These are phyloP conservation scores for Biston betularia DNA, from an alignment of 2,888 invertebrate genomes.

Conservation along the genomic window DNA sequence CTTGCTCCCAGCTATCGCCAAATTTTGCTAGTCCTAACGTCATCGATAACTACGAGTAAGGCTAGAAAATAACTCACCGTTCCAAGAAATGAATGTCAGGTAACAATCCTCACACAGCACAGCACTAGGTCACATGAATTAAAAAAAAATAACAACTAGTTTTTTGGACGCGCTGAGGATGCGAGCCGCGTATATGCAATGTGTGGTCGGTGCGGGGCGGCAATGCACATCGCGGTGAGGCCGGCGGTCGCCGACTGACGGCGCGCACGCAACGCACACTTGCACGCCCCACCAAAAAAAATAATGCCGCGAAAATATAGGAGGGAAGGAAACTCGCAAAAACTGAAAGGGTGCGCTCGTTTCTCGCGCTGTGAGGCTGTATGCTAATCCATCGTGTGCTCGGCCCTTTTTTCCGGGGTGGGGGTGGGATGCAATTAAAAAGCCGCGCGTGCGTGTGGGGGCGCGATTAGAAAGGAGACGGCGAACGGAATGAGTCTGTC, in stretches of 20 bases:
- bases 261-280: constrained; percentile 74
- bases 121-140: constrained; percentile 57
- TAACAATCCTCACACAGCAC: constrained; percentile 57
- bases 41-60: constrained; percentile 64
- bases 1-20: constrained; percentile 84
- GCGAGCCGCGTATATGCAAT: constrained; percentile 26
- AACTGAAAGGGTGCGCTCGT: constrained; percentile 80
- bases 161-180: constrained; percentile 41
- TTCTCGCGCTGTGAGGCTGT: constrained; percentile 76
- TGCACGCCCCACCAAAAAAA: constrained; percentile 69
- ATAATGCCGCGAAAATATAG: constrained; percentile 77
- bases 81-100: constrained; percentile 45
- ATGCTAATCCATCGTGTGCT: constrained; percentile 81
- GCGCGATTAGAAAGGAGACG: constrained; percentile 84
- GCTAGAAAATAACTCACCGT: constrained; percentile 56
- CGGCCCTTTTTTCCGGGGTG: constrained; percentile 80
- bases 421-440: constrained; percentile 84
- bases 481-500: constrained; percentile 81
- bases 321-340: constrained; percentile 78
- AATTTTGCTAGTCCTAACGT: constrained; percentile 79
- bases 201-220: constrained; percentile 22
- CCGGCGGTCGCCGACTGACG: constrained; percentile 78
- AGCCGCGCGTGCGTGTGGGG: constrained; percentile 85
- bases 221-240: constrained; percentile 47
- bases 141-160: constrained; percentile 48